phyloP scores from a whole-genome alignment of 1,140 invertebrate species.

The Holotrichia oblita region DNA sequence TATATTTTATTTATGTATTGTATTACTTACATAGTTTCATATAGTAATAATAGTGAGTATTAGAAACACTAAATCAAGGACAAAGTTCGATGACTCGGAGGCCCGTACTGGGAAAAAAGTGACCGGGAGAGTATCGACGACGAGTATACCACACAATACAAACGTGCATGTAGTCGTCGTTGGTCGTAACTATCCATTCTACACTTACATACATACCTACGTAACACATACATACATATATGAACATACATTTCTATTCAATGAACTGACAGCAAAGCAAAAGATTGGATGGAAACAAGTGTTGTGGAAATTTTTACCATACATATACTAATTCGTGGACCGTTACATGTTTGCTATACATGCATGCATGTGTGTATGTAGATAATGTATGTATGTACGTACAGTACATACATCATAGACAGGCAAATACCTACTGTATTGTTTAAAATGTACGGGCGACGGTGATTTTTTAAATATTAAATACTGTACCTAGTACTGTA shows the following conservation, averaged over 20 bases:
- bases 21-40: too few relatives aligned
- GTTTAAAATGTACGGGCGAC: too few relatives aligned
- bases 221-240: neutral
- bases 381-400: neutral
- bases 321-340: too few relatives aligned
- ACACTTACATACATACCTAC: neutral
- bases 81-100: slow-evolving; percentile 38
- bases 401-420: neutral
- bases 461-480: too few relatives aligned
- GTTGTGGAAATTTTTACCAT: too few relatives aligned
- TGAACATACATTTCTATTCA: neutral
- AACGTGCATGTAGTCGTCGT: neutral
- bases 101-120: slow-evolving; percentile 11
- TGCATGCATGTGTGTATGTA: neutral
- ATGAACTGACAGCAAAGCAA: too few relatives aligned
- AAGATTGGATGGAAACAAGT: too few relatives aligned
- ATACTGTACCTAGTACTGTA: too few relatives aligned
- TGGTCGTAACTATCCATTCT: too few relatives aligned
- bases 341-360: neutral
- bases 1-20: neutral
- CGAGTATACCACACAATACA: neutral
- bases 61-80: slow-evolving; percentile 39
- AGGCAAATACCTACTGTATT: too few relatives aligned
- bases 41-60: neutral
- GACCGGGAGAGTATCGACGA: neutral